Evolutionary conservation across 1,140 invertebrate genomes (phyloP).

Genomic region (Aradophagus sp.): DNA sequence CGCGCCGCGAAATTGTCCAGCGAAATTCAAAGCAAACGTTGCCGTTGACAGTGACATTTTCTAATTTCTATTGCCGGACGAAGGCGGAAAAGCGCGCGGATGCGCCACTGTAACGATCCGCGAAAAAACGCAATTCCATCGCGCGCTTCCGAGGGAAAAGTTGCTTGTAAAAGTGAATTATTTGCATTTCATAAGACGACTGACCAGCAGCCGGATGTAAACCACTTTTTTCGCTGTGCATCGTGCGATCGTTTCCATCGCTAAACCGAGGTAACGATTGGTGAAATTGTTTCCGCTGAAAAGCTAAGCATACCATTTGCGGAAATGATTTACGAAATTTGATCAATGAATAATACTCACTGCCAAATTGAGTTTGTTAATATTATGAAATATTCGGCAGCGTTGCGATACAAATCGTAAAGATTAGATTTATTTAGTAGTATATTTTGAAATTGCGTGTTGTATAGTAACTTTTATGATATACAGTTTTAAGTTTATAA

Average conservation of each 20-base stretch:
- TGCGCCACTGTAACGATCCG: background rate
- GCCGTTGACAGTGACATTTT: background rate
- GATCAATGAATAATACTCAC: no score
- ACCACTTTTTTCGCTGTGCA: conserved; percentile 7
- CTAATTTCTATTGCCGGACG: conserved; percentile 6
- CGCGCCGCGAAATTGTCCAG: background rate
- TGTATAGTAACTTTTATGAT: no score
- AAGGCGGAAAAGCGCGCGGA: conserved; percentile 4
- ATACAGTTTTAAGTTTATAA: no score
- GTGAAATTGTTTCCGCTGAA: no score
- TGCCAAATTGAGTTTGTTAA: no score
- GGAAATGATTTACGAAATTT: no score
- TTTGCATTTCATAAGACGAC: conserved; percentile 28
- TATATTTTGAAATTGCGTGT: no score
- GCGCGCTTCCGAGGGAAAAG: conserved; percentile 8
- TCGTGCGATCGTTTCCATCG: conserved; percentile 1
- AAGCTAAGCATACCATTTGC: no score
- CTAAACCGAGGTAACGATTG: background rate
- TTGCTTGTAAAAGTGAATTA: conserved; percentile 20
- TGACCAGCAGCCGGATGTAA: conserved; percentile 15
- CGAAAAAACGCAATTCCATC: background rate
- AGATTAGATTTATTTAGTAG: no score
- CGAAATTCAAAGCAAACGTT: conserved; percentile 1
- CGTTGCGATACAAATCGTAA: no score
- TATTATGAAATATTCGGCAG: no score